These are phyloP conservation scores for Phaetusa simplex DNA, from an alignment of 2,113 vertebrate species.

Conservation along the genomic window DNA sequence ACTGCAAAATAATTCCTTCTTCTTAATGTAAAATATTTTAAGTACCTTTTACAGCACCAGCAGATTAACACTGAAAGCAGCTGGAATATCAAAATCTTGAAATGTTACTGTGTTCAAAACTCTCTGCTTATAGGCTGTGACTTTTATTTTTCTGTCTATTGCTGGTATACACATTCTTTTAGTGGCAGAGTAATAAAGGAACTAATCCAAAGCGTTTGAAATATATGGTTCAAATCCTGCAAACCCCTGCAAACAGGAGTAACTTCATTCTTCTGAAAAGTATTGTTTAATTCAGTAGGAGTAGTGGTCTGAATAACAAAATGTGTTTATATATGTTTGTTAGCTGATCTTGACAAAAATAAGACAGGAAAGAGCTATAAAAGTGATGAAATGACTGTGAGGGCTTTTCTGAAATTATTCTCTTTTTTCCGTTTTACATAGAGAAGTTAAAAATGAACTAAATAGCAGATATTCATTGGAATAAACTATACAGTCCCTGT, in stretches of 20 bases:
- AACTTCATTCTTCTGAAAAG: background rate
- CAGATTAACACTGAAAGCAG: background rate
- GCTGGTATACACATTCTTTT: background rate
- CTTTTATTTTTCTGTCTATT: background rate
- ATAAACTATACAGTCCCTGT: constrained; percentile 4
- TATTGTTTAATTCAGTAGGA: background rate
- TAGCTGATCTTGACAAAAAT: background rate
- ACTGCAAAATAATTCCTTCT: background rate
- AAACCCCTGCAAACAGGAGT: background rate
- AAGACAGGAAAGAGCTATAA: background rate
- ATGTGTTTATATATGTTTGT: background rate
- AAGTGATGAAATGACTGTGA: background rate
- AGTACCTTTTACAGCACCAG: background rate
- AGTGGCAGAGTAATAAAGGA: background rate
- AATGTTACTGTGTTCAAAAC: background rate
- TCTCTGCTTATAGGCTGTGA: background rate
- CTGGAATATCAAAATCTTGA: background rate
- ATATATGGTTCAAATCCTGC: background rate
- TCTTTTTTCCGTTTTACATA: background rate
- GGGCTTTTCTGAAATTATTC: background rate
- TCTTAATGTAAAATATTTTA: background rate
- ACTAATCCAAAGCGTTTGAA: background rate
- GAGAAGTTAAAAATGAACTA: constrained; percentile 2
- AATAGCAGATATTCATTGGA: constrained; percentile 9
- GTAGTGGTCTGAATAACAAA: background rate